Base-by-base conservation (phyloP, 2,888 invertebrate genomes). In the Lomographa bimaculata region DNA sequence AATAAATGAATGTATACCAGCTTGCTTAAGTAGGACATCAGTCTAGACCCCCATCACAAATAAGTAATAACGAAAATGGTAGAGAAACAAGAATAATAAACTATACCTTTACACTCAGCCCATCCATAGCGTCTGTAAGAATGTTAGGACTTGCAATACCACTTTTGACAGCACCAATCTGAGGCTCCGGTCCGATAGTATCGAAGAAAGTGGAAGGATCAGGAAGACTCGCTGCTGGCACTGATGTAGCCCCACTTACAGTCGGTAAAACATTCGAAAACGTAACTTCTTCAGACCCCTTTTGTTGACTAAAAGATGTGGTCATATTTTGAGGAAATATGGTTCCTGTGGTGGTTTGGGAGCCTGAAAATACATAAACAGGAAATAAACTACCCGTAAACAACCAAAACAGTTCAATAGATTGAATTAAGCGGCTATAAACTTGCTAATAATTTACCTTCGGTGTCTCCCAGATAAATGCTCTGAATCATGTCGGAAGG, bases 201-300 rank as follows among this genome's bases (percentile, higher is more conserved):
- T 90, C 89, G 41, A 90, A 90, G 58, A 90, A 90, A 0, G 86
- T 89, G 0, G 89, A 86, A 0, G 90, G 90, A 45, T 89, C 89
- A 1, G 90, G 90, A 6, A 90, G 58, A 42, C 77, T 82, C 0
- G 77, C 57, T 0, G 86, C 84, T 6, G 84, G 84, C 4, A 87
- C 56, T 0, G 83, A 67, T 0, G 79, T 60, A 10, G 78, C 64
- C 0, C 71, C 74, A 38, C 79, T 84, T 17, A 85, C 79, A 44
- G 79, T 82, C 0, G 85, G 81, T 25, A 86, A 39, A 41, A 80
- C 73, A 47, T 73, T 75, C 0, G 76, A 62, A 60, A 81, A 82
- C 1, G 61, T 68, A 10, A 79, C 59, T 17, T 85, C 86, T 40
- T 82, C 76, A 0, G 62, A 37, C 5, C 54, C 50, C 36, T 70